Evolutionary conservation across 2,797 vertebrate genomes (phyloP).

Genomic region (Gymnothorax javanicus): DNA sequence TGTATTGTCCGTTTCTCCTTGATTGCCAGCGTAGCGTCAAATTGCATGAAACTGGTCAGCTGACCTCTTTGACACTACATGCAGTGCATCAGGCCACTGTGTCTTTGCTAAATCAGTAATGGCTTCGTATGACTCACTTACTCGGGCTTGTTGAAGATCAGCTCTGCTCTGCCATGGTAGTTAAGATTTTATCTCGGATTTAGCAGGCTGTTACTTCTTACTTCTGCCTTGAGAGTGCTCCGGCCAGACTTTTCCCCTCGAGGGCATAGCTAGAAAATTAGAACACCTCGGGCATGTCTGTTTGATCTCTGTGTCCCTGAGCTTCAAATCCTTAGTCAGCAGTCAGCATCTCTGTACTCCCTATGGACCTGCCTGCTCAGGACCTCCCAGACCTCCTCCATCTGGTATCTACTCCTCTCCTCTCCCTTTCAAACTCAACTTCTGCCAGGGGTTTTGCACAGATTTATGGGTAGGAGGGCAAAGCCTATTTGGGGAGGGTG

Average conservation of each 20-base stretch:
- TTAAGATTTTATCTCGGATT: neutral
- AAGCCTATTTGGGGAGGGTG: no score
- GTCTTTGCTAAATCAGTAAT: neutral
- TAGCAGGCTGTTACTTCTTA: neutral
- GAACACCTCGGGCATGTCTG: neutral
- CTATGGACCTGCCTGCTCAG: neutral
- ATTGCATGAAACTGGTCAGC: neutral
- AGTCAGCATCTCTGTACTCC: neutral
- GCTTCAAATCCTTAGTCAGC: neutral
- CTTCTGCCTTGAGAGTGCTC: neutral
- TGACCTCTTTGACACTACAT: neutral
- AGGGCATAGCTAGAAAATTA: neutral
- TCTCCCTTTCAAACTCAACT: neutral
- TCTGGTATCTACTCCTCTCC: neutral
- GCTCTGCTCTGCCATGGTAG: neutral
- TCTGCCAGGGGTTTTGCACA: neutral
- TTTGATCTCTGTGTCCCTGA: neutral
- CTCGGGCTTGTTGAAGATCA: neutral
- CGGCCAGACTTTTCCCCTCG: neutral
- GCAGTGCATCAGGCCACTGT: neutral
- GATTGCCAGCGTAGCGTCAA: neutral
- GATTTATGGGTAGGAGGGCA: no score
- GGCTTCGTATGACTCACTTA: neutral
- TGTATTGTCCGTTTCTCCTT: neutral
- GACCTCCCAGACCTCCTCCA: neutral